phyloP scores from a whole-genome alignment of 2,888 invertebrate genomes.

The Siphlonurus alternatus region DNA sequence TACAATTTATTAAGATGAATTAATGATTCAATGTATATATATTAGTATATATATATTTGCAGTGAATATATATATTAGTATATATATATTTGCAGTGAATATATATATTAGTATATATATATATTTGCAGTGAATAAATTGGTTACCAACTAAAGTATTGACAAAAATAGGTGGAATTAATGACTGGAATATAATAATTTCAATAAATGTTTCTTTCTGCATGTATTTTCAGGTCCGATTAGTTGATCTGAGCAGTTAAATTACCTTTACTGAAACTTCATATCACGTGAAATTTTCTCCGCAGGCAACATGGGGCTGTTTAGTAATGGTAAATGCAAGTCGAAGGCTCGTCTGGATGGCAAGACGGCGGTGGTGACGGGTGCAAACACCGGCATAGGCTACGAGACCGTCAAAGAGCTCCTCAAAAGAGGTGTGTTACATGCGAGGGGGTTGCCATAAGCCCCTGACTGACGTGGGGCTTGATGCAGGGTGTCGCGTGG shows the following conservation, averaged over 20 bases:
- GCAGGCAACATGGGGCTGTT: neutral
- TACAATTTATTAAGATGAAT: no score
- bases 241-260: no score
- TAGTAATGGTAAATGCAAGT: neutral
- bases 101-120: neutral
- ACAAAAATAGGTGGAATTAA: no score
- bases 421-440: neutral
- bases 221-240: no score
- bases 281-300: no score
- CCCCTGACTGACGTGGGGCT: no score
- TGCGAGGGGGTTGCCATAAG: no score
- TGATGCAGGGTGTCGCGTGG: constrained; percentile 17
- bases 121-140: neutral
- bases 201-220: no score
- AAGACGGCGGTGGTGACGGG: neutral
- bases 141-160: no score
- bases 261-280: no score
- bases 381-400: neutral
- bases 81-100: neutral
- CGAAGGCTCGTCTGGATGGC: neutral
- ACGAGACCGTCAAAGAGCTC: neutral
- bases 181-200: no score
- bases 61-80: neutral
- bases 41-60: neutral
- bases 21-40: neutral